These are phyloP conservation scores for Grallaria varia DNA, from an alignment of 2,113 vertebrate species.

Conservation along the genomic window DNA sequence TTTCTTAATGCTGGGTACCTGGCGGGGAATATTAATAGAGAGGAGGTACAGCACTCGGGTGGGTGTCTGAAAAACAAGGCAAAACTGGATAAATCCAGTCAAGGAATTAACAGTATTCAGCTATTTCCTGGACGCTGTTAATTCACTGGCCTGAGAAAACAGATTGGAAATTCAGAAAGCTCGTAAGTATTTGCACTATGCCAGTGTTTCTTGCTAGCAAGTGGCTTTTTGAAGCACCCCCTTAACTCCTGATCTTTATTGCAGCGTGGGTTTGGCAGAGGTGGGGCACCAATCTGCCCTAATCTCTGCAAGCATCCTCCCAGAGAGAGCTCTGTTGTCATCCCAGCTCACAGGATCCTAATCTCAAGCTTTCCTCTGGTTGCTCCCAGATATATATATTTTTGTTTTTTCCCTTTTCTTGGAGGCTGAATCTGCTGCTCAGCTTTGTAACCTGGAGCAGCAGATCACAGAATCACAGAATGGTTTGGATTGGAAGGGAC, in stretches of 20 bases:
- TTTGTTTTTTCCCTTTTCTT: background rate
- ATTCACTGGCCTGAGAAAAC: background rate
- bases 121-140: slow-evolving; percentile 24
- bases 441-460: background rate
- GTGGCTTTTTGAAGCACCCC: background rate
- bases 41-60: background rate
- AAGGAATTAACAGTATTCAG: background rate
- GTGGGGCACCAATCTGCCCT: background rate
- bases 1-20: slow-evolving; percentile 31
- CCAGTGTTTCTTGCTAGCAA: background rate
- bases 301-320: background rate
- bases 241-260: background rate
- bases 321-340: background rate
- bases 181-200: background rate
- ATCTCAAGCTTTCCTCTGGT: background rate
- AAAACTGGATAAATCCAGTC: background rate
- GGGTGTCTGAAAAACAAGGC: background rate
- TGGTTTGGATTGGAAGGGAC: background rate
- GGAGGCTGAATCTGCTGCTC: background rate
- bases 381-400: background rate
- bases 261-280: background rate
- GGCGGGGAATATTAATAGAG: background rate
- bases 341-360: accelerated
- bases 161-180: background rate
- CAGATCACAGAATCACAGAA: background rate